phyloP scores from a whole-genome alignment of 2,797 vertebrate species.

The Myioborus melanocephalus region DNA sequence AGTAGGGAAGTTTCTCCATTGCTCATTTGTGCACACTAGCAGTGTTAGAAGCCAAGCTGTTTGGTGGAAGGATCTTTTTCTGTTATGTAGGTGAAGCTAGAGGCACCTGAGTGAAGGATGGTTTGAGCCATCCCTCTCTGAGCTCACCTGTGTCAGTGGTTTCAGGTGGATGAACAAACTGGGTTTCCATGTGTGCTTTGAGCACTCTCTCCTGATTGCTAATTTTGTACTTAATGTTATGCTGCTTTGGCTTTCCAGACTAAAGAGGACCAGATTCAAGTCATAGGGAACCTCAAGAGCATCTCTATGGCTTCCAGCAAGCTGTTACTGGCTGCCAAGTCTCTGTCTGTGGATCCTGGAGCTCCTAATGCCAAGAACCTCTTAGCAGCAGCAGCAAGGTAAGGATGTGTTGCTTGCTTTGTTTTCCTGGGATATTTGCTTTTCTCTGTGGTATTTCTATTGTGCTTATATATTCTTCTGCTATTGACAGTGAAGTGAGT shows the following conservation, averaged over 20 bases:
- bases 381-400: constrained; percentile 96
- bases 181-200: background rate
- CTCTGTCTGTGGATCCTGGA: constrained; percentile 95
- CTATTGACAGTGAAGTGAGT: background rate
- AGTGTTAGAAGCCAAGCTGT: constrained; percentile 12
- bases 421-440: background rate
- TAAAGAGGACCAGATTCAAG: constrained; percentile 98
- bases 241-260: constrained; percentile 77
- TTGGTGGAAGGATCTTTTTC: background rate
- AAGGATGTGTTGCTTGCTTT: constrained; percentile 18
- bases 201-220: background rate
- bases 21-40: background rate
- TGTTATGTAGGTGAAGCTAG: background rate
- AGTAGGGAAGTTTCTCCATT: background rate
- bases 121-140: background rate
- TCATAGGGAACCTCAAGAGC: constrained; percentile 97
- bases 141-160: background rate
- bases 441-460: background rate
- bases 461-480: background rate
- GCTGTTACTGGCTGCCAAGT: constrained; percentile 94
- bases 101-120: background rate
- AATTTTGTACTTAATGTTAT: background rate
- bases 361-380: constrained; percentile 99
- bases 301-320: constrained; percentile 99
- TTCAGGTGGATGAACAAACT: background rate